phyloP scores from a whole-genome alignment of 2,888 invertebrate genomes.

The Epicampocera succincta region DNA sequence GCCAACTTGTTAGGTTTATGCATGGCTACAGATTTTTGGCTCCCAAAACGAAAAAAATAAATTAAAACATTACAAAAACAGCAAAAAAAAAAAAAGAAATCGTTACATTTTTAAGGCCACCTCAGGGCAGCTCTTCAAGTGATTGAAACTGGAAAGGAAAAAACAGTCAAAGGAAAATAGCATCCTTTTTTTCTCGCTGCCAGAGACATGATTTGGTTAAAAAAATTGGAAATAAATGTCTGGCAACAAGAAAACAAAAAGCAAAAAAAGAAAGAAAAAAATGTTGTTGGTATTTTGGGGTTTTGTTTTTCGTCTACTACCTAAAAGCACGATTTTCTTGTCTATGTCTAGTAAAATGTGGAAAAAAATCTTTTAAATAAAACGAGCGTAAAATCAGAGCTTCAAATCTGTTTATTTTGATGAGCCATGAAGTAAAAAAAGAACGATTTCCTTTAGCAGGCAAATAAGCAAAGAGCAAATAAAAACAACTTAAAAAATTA shows the following conservation, averaged over 20 bases:
- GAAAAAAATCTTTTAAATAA: conserved; percentile 24
- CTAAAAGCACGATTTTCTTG: conserved; percentile 69
- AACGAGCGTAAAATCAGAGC: conserved; percentile 60
- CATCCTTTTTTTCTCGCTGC: conserved; percentile 42
- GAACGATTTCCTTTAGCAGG: conserved; percentile 58
- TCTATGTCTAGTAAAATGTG: conserved; percentile 56
- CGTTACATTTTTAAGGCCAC: conserved; percentile 67
- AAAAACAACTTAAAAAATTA: not conserved
- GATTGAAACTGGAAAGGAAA: conserved; percentile 49
- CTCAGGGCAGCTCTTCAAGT: conserved; percentile 67
- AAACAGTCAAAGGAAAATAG: conserved; percentile 15
- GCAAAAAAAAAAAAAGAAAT: not conserved
- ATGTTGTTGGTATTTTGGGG: conserved; percentile 50
- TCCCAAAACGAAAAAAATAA: conserved; percentile 25
- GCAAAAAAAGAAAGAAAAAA: conserved; percentile 41
- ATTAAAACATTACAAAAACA: conserved; percentile 28
- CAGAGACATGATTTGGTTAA: conserved; percentile 60
- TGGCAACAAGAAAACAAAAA: conserved; percentile 51
- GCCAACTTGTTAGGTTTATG: conserved; percentile 67
- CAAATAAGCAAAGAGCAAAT: conserved; percentile 18
- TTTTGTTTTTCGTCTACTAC: conserved; percentile 67
- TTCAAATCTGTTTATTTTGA: conserved; percentile 68
- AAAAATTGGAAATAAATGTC: conserved; percentile 53
- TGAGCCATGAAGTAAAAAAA: conserved; percentile 65
- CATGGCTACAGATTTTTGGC: conserved; percentile 59